phyloP scores from a whole-genome alignment of 2,888 invertebrate genomes.

The Diplazon laetatorius region DNA sequence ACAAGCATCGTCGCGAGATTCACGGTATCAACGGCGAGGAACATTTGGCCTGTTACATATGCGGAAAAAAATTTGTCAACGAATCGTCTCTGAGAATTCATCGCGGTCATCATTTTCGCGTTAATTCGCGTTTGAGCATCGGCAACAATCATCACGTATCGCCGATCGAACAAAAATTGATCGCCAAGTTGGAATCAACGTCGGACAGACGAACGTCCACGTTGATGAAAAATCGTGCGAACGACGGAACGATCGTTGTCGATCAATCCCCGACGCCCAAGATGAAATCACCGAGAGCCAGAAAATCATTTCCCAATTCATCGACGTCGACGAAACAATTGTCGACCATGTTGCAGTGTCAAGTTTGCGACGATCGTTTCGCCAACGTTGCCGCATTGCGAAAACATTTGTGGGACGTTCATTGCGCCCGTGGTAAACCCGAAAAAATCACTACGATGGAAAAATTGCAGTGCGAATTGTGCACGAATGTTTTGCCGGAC shows the following conservation, averaged over 20 bases:
- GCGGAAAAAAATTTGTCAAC: conserved; percentile 86
- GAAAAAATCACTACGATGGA: conserved; percentile 74
- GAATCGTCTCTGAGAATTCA: conserved; percentile 86
- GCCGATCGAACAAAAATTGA: no score
- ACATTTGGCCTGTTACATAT: conserved; percentile 86
- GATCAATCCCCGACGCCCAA: neutral
- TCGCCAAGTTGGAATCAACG: no score
- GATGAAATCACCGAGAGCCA: conserved; percentile 74
- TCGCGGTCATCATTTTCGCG: conserved; percentile 85
- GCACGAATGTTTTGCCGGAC: conserved; percentile 83
- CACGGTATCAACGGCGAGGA: conserved; percentile 75
- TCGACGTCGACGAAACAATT: conserved; percentile 28
- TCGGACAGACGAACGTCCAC: neutral
- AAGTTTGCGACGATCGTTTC: conserved; percentile 85
- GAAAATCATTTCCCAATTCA: conserved; percentile 67
- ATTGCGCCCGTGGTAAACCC: conserved; percentile 83
- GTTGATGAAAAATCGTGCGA: conserved; percentile 1
- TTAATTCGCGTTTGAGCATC: conserved; percentile 79
- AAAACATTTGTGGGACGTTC: conserved; percentile 85
- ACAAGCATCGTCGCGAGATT: conserved; percentile 73
- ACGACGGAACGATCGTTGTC: conserved; percentile 10
- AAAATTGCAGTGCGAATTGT: conserved; percentile 82
- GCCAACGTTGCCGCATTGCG: conserved; percentile 84
- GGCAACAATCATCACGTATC: conserved; percentile 42
- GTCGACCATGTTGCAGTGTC: conserved; percentile 83